These are phyloP conservation scores for Arion vulgaris DNA, from an alignment of 1,140 invertebrate genomes.

Conservation along the genomic window DNA sequence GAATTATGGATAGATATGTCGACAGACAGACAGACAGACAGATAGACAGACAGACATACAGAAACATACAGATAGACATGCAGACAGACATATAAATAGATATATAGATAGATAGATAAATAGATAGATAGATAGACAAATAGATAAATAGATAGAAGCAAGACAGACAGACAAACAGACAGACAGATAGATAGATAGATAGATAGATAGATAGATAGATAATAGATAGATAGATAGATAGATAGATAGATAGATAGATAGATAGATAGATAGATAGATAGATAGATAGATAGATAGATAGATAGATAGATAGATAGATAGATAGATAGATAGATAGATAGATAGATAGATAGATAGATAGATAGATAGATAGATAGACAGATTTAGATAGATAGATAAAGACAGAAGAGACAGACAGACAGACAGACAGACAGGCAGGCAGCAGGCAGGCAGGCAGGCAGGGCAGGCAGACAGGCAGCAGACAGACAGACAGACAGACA, in stretches of 20 bases:
- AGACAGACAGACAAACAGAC: conserved; percentile 1
- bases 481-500: neutral
- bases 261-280: neutral
- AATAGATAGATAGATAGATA: neutral
- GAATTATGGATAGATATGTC: neutral
- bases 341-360: conserved; percentile 7
- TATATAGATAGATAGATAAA: neutral
- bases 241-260: conserved; percentile 4
- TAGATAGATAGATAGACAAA: neutral
- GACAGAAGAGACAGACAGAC: neutral
- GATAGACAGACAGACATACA: neutral
- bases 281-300: neutral
- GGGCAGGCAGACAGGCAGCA: neutral
- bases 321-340: conserved; percentile 12
- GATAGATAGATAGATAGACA: conserved; percentile 6
- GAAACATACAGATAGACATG: neutral
- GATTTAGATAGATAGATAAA: neutral
- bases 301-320: conserved; percentile 13
- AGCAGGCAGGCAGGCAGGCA: no score
- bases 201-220: conserved; percentile 9
- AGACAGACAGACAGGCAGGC: neutral
- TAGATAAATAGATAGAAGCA: conserved; percentile 1
- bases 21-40: neutral
- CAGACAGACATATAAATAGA: neutral
- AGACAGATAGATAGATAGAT: conserved; percentile 1